Percentiles rank a stretch among this genome's conserved stretches.
Conservation (phyloP, 2,113 vertebrate species). For the Erinaceus europaeus region DNA sequence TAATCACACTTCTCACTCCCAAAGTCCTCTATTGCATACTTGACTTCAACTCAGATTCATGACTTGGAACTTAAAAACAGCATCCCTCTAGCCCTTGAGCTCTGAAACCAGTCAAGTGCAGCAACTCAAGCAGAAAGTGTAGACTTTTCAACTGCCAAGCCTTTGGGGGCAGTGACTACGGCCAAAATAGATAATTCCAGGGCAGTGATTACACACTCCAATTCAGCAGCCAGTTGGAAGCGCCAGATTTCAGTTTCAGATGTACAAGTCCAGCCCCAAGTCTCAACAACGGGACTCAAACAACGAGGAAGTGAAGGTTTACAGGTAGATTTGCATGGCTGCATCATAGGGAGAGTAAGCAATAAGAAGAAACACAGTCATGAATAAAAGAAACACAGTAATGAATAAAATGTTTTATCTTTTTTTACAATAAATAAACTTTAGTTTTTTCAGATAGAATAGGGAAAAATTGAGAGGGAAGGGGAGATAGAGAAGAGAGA, state of each 20-base stretch:
- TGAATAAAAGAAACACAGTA: too few relatives aligned
- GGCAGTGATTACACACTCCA: not conserved
- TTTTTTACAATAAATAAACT: too few relatives aligned
- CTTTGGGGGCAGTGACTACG: not conserved
- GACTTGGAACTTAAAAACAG: conserved; percentile 38
- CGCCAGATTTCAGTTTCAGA: not conserved
- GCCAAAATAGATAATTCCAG: not conserved
- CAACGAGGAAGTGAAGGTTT: too few relatives aligned
- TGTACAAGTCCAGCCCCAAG: not conserved
- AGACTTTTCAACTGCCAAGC: not conserved
- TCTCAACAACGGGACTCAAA: not conserved
- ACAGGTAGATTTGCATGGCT: too few relatives aligned
- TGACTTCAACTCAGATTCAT: conserved; percentile 36
- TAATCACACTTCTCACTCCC: conserved; percentile 17
- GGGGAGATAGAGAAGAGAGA: too few relatives aligned
- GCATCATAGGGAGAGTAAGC: too few relatives aligned
- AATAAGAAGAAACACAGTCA: too few relatives aligned
- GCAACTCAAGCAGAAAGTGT: not conserved
- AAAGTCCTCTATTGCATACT: not conserved
- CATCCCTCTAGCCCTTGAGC: not conserved
- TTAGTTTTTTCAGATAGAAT: too few relatives aligned
- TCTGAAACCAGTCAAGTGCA: conserved; percentile 29
- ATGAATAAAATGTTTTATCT: too few relatives aligned
- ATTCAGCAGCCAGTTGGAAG: not conserved
- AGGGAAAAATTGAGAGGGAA: too few relatives aligned